Conservation (phyloP, 2,797 vertebrate species). For the Acridotheres tristis region DNA sequence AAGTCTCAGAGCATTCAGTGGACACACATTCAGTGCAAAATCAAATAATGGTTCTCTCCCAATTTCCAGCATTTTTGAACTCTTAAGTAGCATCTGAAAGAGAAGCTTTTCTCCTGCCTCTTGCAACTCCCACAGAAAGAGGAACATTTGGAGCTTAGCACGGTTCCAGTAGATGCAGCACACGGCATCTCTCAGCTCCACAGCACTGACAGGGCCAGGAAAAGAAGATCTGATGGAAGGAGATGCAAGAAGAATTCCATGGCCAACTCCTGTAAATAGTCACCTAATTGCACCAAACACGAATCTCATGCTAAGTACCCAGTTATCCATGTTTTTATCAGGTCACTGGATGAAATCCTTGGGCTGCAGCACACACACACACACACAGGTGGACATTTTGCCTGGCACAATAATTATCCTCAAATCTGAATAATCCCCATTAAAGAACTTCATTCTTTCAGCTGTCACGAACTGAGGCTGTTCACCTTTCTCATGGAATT, state of each 20-base stretch:
- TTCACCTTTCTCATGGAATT: background rate
- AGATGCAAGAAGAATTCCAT: background rate
- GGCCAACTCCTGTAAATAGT: background rate
- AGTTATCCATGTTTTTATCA: background rate
- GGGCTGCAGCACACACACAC: background rate
- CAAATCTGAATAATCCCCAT: background rate
- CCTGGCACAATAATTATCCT: background rate
- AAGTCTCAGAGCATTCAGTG: background rate
- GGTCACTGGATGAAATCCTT: background rate
- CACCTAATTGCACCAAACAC: background rate
- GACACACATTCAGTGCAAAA: background rate
- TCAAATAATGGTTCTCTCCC: background rate
- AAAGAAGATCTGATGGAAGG: background rate
- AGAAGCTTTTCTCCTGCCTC: background rate
- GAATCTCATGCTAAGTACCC: no score
- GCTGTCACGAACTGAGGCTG: background rate
- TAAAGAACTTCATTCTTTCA: background rate
- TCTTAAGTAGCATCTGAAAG: background rate
- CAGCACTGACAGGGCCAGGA: background rate
- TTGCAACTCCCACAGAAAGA: slow-evolving; percentile 17
- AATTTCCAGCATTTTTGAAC: background rate
- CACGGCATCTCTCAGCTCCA: background rate
- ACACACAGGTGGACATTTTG: background rate
- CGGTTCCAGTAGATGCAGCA: background rate
- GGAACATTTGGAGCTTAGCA: slow-evolving; percentile 17